phyloP scores from a whole-genome alignment of 2,888 invertebrate species.

The Leptinotarsa haldemani region DNA sequence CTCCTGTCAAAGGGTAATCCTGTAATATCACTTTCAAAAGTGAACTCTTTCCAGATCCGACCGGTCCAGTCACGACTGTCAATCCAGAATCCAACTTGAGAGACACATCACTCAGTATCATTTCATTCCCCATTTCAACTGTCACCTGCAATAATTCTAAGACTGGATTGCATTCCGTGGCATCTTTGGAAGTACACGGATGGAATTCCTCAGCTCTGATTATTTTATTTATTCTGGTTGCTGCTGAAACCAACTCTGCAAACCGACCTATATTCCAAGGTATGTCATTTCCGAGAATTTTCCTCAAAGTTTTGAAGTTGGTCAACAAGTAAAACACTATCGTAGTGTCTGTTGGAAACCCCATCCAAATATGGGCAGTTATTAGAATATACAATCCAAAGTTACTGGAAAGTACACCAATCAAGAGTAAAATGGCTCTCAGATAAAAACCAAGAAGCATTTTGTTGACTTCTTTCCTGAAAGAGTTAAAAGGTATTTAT shows the following conservation, averaged over 20 bases:
- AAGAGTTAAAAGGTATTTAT: constrained; percentile 22
- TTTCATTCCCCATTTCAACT: constrained; percentile 50
- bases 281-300: constrained; percentile 90
- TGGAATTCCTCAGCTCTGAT: constrained; percentile 71
- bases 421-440: constrained; percentile 55
- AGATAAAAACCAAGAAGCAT: constrained; percentile 59
- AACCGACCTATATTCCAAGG: constrained; percentile 85
- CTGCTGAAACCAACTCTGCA: constrained; percentile 81
- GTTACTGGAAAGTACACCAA: constrained; percentile 55
- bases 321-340: constrained; percentile 45
- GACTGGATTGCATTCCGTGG: constrained; percentile 46
- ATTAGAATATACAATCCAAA: constrained; percentile 52
- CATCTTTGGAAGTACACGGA: constrained; percentile 71
- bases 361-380: constrained; percentile 51
- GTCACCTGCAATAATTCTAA: constrained; percentile 46
- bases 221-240: constrained; percentile 75
- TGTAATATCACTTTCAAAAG: constrained; percentile 63
- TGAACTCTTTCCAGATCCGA: constrained; percentile 74
- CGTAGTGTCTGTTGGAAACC: constrained; percentile 49
- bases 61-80: constrained; percentile 72
- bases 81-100: constrained; percentile 54
- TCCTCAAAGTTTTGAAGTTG: constrained; percentile 64
- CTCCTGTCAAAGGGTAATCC: constrained; percentile 64
- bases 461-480: constrained; percentile 76
- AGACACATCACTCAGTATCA: constrained; percentile 63